These are phyloP conservation scores for Eulacestoma nigropectus DNA, from an alignment of 2,113 vertebrate species.

Conservation along the genomic window DNA sequence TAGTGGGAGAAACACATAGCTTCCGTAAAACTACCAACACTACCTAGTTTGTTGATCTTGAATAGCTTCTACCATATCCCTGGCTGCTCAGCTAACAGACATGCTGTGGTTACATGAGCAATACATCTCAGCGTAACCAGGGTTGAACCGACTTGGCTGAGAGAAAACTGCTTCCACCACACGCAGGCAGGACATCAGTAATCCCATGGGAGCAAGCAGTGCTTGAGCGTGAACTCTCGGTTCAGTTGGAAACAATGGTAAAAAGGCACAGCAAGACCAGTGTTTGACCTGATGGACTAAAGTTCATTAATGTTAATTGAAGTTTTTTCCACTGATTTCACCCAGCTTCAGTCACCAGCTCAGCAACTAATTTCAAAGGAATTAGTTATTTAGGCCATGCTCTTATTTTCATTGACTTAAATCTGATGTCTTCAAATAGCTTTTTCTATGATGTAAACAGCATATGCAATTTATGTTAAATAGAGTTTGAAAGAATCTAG, in stretches of 20 bases:
- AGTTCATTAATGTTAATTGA: background rate
- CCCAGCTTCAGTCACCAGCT: background rate
- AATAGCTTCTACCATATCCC: background rate
- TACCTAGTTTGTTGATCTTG: background rate
- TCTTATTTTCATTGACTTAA: background rate
- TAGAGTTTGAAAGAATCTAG: background rate
- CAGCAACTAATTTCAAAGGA: background rate
- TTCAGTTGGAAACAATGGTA: background rate
- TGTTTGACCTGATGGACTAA: background rate
- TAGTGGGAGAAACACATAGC: background rate
- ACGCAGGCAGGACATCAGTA: background rate
- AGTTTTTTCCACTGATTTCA: background rate
- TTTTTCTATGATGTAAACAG: background rate
- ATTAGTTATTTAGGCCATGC: background rate
- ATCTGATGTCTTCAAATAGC: background rate
- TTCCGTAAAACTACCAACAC: background rate
- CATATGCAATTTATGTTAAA: background rate
- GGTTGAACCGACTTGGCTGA: rapidly evolving
- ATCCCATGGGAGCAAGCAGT: background rate
- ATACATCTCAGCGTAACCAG: background rate
- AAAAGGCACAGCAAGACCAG: background rate
- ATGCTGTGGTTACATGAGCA: background rate
- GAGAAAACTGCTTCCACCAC: background rate
- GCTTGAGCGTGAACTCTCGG: background rate
- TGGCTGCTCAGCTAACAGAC: background rate